Conservation (phyloP, 1,140 invertebrate species). For the Palaemon carinicauda region DNA sequence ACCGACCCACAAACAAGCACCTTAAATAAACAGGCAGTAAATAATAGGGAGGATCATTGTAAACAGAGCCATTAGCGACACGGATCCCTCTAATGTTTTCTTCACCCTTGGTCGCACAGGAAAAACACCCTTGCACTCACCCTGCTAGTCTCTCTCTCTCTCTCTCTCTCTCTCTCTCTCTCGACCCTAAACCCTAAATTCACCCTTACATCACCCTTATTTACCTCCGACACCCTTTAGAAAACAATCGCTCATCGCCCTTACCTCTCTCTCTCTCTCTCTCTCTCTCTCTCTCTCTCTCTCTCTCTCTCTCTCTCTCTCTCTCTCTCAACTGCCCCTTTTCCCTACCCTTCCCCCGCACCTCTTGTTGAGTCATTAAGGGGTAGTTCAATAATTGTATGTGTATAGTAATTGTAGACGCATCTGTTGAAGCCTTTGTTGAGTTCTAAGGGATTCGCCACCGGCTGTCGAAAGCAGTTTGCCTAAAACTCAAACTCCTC, state of each 20-base stretch:
- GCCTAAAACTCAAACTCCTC: no score
- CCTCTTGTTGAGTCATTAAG: constrained; percentile 10
- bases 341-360: not conserved
- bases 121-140: not conserved
- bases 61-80: no score
- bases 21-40: no score
- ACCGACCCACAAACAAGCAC: no score
- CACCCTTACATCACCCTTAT: not conserved
- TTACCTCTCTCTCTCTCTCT: not conserved
- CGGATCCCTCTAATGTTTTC: no score
- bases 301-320: not conserved
- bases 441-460: not conserved
- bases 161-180: not conserved
- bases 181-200: not conserved
- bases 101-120: not conserved
- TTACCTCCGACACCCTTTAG: not conserved
- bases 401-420: constrained; percentile 28
- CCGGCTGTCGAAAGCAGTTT: not conserved
- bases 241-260: not conserved
- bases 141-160: not conserved
- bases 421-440: constrained; percentile 26
- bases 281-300: not conserved
- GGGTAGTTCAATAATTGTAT: constrained; percentile 30
- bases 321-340: not conserved
- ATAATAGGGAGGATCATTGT: no score